Conservation (phyloP, 2,113 vertebrate species). For the Chiloscyllium plagiosum region DNA sequence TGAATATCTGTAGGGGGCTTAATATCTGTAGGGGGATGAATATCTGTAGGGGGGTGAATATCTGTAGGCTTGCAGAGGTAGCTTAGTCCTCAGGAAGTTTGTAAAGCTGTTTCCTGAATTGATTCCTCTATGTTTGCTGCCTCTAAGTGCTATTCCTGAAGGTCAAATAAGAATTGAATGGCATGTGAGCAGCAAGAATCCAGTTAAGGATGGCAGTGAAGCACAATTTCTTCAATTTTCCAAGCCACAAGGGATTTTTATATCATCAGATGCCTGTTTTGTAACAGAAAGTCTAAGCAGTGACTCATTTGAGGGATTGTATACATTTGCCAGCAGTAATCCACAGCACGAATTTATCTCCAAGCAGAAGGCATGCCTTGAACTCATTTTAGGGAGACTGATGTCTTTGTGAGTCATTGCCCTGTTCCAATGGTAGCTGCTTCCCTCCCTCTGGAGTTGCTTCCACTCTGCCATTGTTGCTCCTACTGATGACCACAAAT, state of each 20-base stretch:
- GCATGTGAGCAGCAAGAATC: not conserved
- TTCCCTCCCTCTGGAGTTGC: too few species aligned
- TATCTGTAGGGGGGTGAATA: not conserved
- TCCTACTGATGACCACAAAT: too few species aligned
- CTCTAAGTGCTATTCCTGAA: not conserved
- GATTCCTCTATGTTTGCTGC: not conserved
- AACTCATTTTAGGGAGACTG: too few species aligned
- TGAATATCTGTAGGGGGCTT: not conserved
- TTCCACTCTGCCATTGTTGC: too few species aligned
- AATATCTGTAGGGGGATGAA: not conserved
- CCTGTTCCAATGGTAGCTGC: too few species aligned
- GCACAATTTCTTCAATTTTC: not conserved
- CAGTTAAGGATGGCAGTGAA: not conserved
- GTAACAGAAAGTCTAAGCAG: too few species aligned
- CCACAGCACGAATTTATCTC: too few species aligned
- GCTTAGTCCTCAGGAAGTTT: not conserved
- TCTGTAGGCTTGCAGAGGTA: not conserved
- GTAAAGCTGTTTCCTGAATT: not conserved
- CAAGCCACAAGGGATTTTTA: not conserved
- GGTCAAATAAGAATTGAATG: not conserved
- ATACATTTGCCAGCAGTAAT: too few species aligned
- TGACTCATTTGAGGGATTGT: too few species aligned
- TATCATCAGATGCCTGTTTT: too few species aligned
- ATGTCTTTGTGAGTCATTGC: too few species aligned
- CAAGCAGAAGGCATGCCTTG: too few species aligned